phyloP scores from a whole-genome alignment of 2,113 vertebrate genomes.

The Hemicordylus capensis region DNA sequence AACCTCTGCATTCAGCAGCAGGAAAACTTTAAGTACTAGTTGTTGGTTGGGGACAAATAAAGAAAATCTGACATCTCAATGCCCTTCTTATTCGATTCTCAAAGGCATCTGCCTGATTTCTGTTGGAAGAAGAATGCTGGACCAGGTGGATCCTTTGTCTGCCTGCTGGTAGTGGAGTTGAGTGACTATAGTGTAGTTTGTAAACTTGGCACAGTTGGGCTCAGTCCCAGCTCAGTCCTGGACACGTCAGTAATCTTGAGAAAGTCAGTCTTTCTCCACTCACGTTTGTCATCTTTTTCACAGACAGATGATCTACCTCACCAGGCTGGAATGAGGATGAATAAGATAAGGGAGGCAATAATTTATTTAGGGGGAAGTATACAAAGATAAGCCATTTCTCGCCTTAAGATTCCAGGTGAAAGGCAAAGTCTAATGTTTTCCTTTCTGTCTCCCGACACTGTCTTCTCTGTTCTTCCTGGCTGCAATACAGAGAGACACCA shows the following conservation, averaged over 20 bases:
- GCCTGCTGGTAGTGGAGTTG: not conserved
- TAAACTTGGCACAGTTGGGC: not conserved
- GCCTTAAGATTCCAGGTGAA: not conserved
- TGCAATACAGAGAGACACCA: not conserved
- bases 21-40: not conserved
- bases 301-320: not conserved
- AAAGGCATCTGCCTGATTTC: not conserved
- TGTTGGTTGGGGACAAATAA: no score
- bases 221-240: not conserved
- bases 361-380: no score
- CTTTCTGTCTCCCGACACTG: not conserved
- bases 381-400: no score
- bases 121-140: not conserved
- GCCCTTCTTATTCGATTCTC: not conserved
- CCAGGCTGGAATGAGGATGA: not conserved
- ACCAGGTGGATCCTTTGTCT: not conserved
- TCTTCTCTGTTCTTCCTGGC: not conserved
- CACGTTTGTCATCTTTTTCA: not conserved
- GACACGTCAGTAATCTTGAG: not conserved
- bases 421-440: not conserved
- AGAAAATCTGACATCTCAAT: no score
- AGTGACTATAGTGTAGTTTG: not conserved
- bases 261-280: no score
- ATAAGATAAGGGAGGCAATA: no score
- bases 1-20: not conserved